These are phyloP conservation scores for Neogobius melanostomus DNA, from an alignment of 2,113 vertebrate species.

Conservation along the genomic window DNA sequence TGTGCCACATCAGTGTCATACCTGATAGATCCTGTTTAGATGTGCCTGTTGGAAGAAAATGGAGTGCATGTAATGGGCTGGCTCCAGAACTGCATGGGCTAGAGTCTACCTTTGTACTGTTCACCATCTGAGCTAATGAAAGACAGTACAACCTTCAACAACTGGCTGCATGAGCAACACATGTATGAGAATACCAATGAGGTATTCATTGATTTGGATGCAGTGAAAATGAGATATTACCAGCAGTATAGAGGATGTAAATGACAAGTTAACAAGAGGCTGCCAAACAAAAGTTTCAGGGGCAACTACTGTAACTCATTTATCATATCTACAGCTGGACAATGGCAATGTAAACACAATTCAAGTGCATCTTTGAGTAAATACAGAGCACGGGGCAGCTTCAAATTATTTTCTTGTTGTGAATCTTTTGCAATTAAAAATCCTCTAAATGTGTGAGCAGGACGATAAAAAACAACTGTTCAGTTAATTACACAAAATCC, in stretches of 20 bases:
- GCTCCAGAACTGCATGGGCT: slow-evolving; percentile 52
- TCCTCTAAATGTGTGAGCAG: slow-evolving; percentile 31
- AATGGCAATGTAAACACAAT: slow-evolving; percentile 53
- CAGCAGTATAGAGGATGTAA: slow-evolving; percentile 42
- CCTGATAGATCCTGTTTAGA: slow-evolving; percentile 84
- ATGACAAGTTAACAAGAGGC: slow-evolving; percentile 28
- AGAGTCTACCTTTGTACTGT: slow-evolving; percentile 38
- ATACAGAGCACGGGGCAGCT: slow-evolving; percentile 35
- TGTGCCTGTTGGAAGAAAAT: slow-evolving; percentile 81
- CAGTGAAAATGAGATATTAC: slow-evolving; percentile 41
- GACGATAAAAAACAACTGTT: slow-evolving; percentile 26
- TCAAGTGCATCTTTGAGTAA: slow-evolving; percentile 48
- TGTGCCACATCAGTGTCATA: slow-evolving; percentile 77
- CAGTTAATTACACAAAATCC: slow-evolving; percentile 50
- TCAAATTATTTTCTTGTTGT: slow-evolving; percentile 32
- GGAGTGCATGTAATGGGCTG: slow-evolving; percentile 74
- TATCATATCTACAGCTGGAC: slow-evolving; percentile 37
- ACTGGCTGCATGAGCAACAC: slow-evolving; percentile 33
- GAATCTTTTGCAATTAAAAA: slow-evolving; percentile 45
- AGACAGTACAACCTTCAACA: slow-evolving; percentile 41
- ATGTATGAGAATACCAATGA: slow-evolving; percentile 49
- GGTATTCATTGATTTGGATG: slow-evolving; percentile 50
- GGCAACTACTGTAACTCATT: slow-evolving; percentile 10
- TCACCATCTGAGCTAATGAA: slow-evolving; percentile 42
- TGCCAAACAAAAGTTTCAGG: slow-evolving; percentile 32